These are phyloP conservation scores for Amiota mariae DNA, from an alignment of 2,888 invertebrate genomes.

Conservation along the genomic window DNA sequence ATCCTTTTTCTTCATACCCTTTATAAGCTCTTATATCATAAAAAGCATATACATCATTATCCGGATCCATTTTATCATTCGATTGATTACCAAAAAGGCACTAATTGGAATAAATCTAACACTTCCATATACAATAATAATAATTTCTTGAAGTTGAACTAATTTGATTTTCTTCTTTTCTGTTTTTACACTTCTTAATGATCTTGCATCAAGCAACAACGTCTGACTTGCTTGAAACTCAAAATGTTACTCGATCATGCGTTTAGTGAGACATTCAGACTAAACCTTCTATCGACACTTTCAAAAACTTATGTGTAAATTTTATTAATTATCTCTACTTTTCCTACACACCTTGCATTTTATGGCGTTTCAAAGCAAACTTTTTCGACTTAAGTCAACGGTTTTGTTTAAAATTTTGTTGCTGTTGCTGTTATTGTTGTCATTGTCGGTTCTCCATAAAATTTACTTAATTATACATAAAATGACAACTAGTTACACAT, in stretches of 20 bases:
- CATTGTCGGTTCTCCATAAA: constrained; percentile 42
- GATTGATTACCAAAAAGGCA: not conserved
- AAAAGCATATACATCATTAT: constrained; percentile 66
- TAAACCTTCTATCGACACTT: constrained; percentile 59
- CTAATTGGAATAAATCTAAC: constrained; percentile 30
- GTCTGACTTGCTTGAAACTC: constrained; percentile 60
- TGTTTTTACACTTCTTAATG: constrained; percentile 1
- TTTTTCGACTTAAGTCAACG: constrained; percentile 46
- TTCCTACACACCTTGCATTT: constrained; percentile 64
- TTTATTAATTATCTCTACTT: constrained; percentile 60
- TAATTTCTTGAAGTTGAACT: not conserved
- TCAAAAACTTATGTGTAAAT: constrained; percentile 62
- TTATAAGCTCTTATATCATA: constrained; percentile 61
- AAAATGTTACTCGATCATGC: constrained; percentile 61
- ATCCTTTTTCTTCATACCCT: constrained; percentile 38
- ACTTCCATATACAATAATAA: too few species aligned
- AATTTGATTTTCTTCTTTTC: not conserved
- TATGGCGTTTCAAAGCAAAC: constrained; percentile 41
- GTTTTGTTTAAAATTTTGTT: constrained; percentile 53
- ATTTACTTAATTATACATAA: constrained; percentile 37
- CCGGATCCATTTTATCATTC: constrained; percentile 61
- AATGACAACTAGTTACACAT: not conserved
- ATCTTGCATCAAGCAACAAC: constrained; percentile 43
- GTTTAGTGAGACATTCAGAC: constrained; percentile 45
- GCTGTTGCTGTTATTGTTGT: constrained; percentile 35